Evolutionary conservation across 1,140 invertebrate species (phyloP).

Genomic region (Himalopsyche phryganea): DNA sequence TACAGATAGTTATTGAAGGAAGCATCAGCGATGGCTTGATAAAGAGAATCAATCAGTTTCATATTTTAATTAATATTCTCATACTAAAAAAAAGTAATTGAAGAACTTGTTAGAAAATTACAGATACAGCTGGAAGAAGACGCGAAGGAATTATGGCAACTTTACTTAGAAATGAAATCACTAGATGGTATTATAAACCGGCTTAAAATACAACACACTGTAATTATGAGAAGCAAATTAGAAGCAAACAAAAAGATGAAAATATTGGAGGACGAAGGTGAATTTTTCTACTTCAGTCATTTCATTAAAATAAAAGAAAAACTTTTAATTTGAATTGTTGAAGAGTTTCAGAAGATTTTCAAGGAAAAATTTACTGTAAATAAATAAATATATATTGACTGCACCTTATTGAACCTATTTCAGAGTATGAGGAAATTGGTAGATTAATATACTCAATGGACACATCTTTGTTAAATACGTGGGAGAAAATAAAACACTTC

Average conservation of each 20-base stretch:
- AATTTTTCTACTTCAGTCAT: too few relatives aligned
- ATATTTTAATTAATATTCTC: too few relatives aligned
- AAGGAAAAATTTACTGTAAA: too few relatives aligned
- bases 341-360: too few relatives aligned
- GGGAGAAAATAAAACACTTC: conserved; percentile 11
- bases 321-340: too few relatives aligned
- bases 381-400: too few relatives aligned
- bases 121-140: conserved; percentile 11
- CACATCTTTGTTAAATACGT: conserved; percentile 7
- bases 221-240: conserved; percentile 9
- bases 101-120: conserved; percentile 6
- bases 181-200: conserved; percentile 3
- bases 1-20: too few relatives aligned
- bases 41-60: too few relatives aligned
- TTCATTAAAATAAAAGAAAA: too few relatives aligned
- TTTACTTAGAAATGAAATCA: conserved; percentile 7
- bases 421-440: conserved; percentile 13
- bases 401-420: too few relatives aligned
- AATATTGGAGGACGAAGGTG: conserved; percentile 17
- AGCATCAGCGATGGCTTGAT: too few relatives aligned
- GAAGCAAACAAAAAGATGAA: conserved; percentile 11
- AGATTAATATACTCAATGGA: conserved; percentile 10
- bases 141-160: conserved; percentile 6
- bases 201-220: conserved; percentile 2
- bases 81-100: too few relatives aligned